Base-by-base conservation (phyloP, 2,888 invertebrate genomes). In the Sceliomorpha sp. region DNA sequence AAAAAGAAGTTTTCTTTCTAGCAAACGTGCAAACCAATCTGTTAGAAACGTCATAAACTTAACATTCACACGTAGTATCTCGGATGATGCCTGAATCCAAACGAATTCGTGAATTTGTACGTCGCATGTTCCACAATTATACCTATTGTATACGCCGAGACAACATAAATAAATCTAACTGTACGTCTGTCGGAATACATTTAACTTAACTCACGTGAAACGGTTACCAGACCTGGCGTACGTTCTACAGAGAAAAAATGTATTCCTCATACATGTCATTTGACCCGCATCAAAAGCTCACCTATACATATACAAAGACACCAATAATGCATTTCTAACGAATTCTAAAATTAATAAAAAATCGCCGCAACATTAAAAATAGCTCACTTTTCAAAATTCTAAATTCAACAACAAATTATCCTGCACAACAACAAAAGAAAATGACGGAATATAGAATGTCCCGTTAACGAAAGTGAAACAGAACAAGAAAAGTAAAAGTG, bases 401-500 rank as follows among this genome's bases (percentile, higher is more conserved):
- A n/a, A n/a, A n/a, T n/a, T n/a, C n/a, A 24, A 5, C 3, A 24
- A 24, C 24, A 3, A 24, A 24, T 5, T 24, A 5, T 24, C 24
- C 24, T 5, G 24, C 4, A 3, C 15, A 31, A 26, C 10, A 40
- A 17, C 20, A n/a, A 6, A 4, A 6, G 34, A 32, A 50, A 40
- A 48, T 15, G 1, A 4, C 9, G 4, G 32, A n/a, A 24, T 60
- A 29, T 42, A 53, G 64, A 58, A 56, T 58, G 36, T 29, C 15
- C 27, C 24, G 44, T 9, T 29, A 47, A 36, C 64, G 56, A 64
- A 56, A 64, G 64, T 56, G 50, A 17, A 1, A 9, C n/a, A 14
- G 9, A 6, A 36, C n/a, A 12, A 13, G 37, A 56, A 50, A 56
- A 64, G 64, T 64, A 56, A 64, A 13, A 64, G 64, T 64, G 24